A percentile compares a stretch with the other conserved stretches of the same genome.
Evolutionary conservation across 2,797 vertebrate species (phyloP).

Genomic region (Lycodopsis pacificus): DNA sequence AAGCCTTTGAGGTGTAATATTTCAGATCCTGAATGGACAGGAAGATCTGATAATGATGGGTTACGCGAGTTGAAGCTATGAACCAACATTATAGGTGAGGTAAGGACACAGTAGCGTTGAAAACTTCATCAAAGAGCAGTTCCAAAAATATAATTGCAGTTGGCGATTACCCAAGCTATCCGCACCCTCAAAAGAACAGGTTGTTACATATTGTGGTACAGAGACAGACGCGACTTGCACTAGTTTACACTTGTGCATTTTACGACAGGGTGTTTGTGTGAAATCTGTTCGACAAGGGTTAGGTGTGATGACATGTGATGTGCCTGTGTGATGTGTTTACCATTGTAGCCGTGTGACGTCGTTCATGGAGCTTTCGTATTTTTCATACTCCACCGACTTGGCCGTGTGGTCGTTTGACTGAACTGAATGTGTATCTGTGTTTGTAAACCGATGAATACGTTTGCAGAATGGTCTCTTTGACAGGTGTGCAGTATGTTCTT

Average conservation of each 20-base stretch:
- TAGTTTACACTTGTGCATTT: not conserved
- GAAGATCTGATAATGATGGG: slow-evolving; percentile 63
- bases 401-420: not conserved
- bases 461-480: not conserved
- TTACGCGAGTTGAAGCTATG: slow-evolving; percentile 49
- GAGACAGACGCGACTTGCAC: not conserved
- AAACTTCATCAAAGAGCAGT: slow-evolving; percentile 48
- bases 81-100: slow-evolving; percentile 38
- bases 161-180: slow-evolving; percentile 42
- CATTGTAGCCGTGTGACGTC: not conserved
- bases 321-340: not conserved
- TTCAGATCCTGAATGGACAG: slow-evolving; percentile 49
- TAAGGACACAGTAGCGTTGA: slow-evolving; percentile 45
- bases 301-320: not conserved
- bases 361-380: not conserved
- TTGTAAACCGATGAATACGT: not conserved
- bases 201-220: slow-evolving; percentile 1
- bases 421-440: not conserved
- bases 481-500: not conserved
- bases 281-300: not conserved
- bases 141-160: slow-evolving; percentile 57
- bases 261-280: not conserved
- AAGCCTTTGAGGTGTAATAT: slow-evolving; percentile 44
- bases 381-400: not conserved
- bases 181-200: slow-evolving; percentile 48